A percentile compares a stretch with the other conserved stretches of the same genome.
These are phyloP conservation scores for Rhinoderma darwinii DNA, from an alignment of 2,113 vertebrate species.

Conservation along the genomic window DNA sequence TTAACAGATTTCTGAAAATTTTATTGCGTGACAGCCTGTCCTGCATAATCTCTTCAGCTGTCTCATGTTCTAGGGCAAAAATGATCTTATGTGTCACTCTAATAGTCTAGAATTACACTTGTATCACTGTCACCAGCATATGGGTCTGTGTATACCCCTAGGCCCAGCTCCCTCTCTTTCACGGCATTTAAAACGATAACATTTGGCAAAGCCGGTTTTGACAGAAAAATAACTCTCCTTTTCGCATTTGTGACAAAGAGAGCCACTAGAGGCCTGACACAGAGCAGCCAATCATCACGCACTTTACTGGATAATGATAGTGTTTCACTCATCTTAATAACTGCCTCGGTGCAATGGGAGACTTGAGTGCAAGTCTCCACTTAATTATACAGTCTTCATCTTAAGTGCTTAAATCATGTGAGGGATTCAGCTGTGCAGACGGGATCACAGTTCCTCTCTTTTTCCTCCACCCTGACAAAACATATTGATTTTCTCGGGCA, in stretches of 20 bases:
- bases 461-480: slow-evolving; percentile 22
- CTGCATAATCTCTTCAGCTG: slow-evolving; percentile 83
- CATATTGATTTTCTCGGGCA: slow-evolving; percentile 58
- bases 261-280: slow-evolving; percentile 84
- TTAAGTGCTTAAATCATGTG: slow-evolving; percentile 69
- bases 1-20: slow-evolving; percentile 96
- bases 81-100: slow-evolving; percentile 90
- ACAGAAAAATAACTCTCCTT: slow-evolving; percentile 85
- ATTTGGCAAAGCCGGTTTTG: slow-evolving; percentile 90
- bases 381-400: slow-evolving; percentile 74
- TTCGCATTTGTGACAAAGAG: slow-evolving; percentile 77
- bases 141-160: slow-evolving; percentile 94
- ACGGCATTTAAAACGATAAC: slow-evolving; percentile 93
- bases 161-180: slow-evolving; percentile 90
- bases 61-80: slow-evolving; percentile 83
- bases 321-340: slow-evolving; percentile 75
- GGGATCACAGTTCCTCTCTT: background rate
- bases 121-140: slow-evolving; percentile 93
- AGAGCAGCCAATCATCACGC: slow-evolving; percentile 79
- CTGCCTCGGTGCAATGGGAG: slow-evolving; percentile 67
- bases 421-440: slow-evolving; percentile 62
- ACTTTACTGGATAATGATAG: slow-evolving; percentile 87
- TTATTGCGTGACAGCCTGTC: slow-evolving; percentile 90
- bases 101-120: slow-evolving; percentile 96
- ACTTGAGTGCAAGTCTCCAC: slow-evolving; percentile 63